A percentile compares a stretch with the other conserved stretches of the same genome.
Evolutionary conservation across 2,797 vertebrate species (phyloP).

Genomic region (Hapalemur alaotrensis): DNA sequence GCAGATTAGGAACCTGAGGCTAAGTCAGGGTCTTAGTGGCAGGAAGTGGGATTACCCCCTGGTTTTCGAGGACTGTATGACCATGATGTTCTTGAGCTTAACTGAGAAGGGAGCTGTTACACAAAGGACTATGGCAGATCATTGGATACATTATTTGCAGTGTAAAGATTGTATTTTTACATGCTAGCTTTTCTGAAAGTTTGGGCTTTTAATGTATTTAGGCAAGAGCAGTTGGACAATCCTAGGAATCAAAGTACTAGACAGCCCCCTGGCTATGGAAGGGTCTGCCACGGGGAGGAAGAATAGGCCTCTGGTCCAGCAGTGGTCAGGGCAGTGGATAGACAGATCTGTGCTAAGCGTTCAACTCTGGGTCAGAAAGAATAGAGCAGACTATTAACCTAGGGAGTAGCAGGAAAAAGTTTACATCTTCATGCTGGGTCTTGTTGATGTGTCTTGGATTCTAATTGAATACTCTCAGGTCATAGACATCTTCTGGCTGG

Average conservation of each 20-base stretch:
- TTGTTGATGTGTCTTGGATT: background rate
- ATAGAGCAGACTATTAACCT: background rate
- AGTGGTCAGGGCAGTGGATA: background rate
- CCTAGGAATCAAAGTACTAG: background rate
- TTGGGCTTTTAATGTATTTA: background rate
- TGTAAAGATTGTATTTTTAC: background rate
- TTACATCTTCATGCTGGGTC: background rate
- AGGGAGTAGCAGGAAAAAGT: background rate
- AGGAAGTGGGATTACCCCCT: background rate
- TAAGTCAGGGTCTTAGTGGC: background rate
- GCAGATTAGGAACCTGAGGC: background rate
- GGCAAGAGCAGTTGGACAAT: background rate
- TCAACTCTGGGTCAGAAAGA: background rate
- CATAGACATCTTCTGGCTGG: background rate
- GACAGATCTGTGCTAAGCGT: background rate
- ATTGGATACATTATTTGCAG: background rate
- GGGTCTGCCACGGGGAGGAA: background rate
- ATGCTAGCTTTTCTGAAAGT: background rate
- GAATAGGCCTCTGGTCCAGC: background rate
- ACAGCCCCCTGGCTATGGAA: background rate
- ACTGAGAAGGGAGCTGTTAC: background rate
- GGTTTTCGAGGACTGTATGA: background rate
- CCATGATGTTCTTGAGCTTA: background rate
- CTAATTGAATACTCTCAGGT: background rate
- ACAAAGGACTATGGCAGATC: background rate